Base-by-base conservation (phyloP, 1,140 invertebrate species). In the Orussus abietinus region DNA sequence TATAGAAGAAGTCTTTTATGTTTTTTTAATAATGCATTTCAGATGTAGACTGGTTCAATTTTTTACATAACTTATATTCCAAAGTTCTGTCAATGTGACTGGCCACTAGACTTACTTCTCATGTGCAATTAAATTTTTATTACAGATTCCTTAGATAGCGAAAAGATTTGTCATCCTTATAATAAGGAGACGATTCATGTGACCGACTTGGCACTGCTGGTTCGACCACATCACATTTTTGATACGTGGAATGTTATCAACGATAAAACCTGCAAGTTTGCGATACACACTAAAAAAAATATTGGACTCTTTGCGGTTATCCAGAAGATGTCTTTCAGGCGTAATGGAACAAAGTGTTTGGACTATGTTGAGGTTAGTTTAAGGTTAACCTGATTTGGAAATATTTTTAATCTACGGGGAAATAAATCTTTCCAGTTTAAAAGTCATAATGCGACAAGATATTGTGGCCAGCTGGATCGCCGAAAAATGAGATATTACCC, bases 331-430 rank as follows among this genome's bases (percentile, higher is more conserved):
- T 56, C 53, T 26, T 53, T 70, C 3, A 47, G 67, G 17, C 40
- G 26, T 5, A 55, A 58, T 26, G 51, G 38, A 4, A 47, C 34
- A 3, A 17, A 46, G 1, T 70, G 67, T 19, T 10, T 67, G 9
- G 67, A 70, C 47, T 68, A 62, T 29, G 43, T 70, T 17, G 49
- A 47, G 44, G 66, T 69, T 42, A 48, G 13, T 42, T 10, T n/a
- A 10, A 2, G 14, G 9, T 25, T 25, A 9, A 12, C 14, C 9
- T 19, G 21, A 31, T 45, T 18, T 31, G 20, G n/a, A 22, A 29
- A 3, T 41, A 47, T 4, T 19, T 7, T 18, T 20, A 12, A 4
- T 34, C 36, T 31, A 20, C 3, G n/a, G 28, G 15, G 42, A 32
- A 1, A 38, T 19, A 6, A 26, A n/a, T 40, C n/a, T 32, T 48